Conservation (phyloP, 2,888 invertebrate species). For the Caenorhabditis sp. region DNA sequence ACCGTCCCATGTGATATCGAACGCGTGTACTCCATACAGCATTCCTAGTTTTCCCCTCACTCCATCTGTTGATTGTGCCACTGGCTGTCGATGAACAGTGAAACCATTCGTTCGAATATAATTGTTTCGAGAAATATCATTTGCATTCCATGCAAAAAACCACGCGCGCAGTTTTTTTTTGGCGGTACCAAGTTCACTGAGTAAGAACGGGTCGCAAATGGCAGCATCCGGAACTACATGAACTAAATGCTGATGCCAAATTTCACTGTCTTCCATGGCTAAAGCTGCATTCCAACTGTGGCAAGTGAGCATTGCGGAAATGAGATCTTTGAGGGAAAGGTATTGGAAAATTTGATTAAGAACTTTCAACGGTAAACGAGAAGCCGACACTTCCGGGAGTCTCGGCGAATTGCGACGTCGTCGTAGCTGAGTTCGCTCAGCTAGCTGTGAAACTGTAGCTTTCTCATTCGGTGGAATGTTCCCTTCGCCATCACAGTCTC, state of each 20-base stretch:
- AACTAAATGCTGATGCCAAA: slow-evolving; percentile 92
- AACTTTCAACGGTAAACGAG: slow-evolving; percentile 69
- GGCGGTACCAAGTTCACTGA: slow-evolving; percentile 90
- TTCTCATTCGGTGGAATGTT: slow-evolving; percentile 22
- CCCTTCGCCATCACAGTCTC: slow-evolving; percentile 53
- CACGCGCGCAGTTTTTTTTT: slow-evolving; percentile 94
- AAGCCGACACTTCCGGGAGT: slow-evolving; percentile 60
- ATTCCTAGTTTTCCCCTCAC: slow-evolving; percentile 85
- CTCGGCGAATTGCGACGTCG: slow-evolving; percentile 33
- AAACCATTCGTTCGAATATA: slow-evolving; percentile 97
- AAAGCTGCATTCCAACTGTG: slow-evolving; percentile 92
- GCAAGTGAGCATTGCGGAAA: slow-evolving; percentile 92
- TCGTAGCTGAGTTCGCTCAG: background rate
- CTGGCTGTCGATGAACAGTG: slow-evolving; percentile 96
- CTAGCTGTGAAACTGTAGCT: background rate
- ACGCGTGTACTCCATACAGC: slow-evolving; percentile 73
- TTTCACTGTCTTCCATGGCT: slow-evolving; percentile 81
- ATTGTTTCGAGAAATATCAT: slow-evolving; percentile 94
- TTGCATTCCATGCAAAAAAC: slow-evolving; percentile 96
- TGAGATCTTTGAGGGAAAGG: slow-evolving; percentile 83
- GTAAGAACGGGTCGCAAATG: slow-evolving; percentile 88
- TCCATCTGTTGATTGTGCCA: slow-evolving; percentile 98
- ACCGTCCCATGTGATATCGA: slow-evolving; percentile 82
- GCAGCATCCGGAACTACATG: slow-evolving; percentile 90
- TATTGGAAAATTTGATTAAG: slow-evolving; percentile 70